Evolutionary conservation across 2,797 vertebrate species (phyloP), one percentile per base, ranked within the genome.

Genomic region (Sebastes kiyomatsui): DNA sequence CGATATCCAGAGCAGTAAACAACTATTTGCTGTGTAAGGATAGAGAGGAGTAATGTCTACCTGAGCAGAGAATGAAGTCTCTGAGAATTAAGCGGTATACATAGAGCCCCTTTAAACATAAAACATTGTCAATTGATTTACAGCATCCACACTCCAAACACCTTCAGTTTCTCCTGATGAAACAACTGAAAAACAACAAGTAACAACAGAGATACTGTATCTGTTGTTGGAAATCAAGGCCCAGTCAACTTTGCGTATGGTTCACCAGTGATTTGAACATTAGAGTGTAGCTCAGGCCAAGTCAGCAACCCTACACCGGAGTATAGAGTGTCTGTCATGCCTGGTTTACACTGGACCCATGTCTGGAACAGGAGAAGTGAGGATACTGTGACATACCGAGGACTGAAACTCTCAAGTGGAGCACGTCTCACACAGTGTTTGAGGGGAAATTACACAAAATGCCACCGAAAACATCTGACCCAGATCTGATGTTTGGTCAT

Each of bases 301-400:
- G 84, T 84, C 54, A 81, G 90, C 67, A 87, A 93, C 84, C 79
- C 56, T 14, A 92, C 72, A 90, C 90, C 32, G 1, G 10, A n/a
- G 81, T 89, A 72, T 92, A 83, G 79, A 67, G 87, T 93, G 80
- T 89, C 92, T 76, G 82, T 85, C 85, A 86, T 77, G 90, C 90
- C 89, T 86, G 88, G 90, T 92, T 93, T 90, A 92, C 91, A 85
- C 88, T 86, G 87, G 88, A 87, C 87, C 75, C 86, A 85, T 83
- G 91, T 91, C 90, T 90, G 90, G 84, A 90, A 94, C 86, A 67
- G 79, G 88, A 93, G 91, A 85, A 14, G 75, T 65, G 42, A 77
- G 89, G 88, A 92, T 91, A 77, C 81, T 65, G 79, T 92, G 89
- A 84, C 90, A 91, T 33, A 56, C 72, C 1, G 65, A 59, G 73